phyloP scores from a whole-genome alignment of 2,797 vertebrate species.

The Peromyscus nudipes region DNA sequence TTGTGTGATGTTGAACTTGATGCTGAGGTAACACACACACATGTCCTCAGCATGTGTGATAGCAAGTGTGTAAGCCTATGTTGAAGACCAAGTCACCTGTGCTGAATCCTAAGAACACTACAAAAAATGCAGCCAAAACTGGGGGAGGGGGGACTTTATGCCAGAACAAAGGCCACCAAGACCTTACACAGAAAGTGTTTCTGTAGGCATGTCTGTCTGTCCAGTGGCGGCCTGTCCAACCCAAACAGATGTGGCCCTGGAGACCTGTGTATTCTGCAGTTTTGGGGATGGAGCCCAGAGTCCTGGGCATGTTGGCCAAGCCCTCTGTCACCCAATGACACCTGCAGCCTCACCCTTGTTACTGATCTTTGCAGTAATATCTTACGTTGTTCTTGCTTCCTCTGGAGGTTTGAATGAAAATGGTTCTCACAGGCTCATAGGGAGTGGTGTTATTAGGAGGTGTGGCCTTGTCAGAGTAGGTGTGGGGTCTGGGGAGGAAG shows the following conservation, averaged over 20 bases:
- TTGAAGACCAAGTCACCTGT: background rate
- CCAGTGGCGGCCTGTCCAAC: background rate
- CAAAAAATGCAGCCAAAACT: background rate
- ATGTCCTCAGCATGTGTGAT: rapidly evolving
- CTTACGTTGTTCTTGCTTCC: background rate
- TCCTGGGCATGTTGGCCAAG: background rate
- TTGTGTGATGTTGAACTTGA: rapidly evolving
- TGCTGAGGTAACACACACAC: rapidly evolving
- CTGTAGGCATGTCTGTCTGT: background rate
- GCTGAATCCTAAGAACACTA: background rate
- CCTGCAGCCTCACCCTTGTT: no score
- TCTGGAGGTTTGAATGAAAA: background rate
- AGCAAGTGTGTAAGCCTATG: no score
- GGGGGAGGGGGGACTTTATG: background rate
- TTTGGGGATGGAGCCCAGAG: background rate
- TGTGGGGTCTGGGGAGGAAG: background rate
- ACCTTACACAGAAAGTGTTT: background rate
- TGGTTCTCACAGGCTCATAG: background rate
- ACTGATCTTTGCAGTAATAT: background rate
- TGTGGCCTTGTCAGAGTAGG: background rate
- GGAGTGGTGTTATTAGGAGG: background rate
- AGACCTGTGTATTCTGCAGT: background rate
- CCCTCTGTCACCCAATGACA: no score
- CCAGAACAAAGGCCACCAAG: background rate
- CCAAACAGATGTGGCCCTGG: background rate